A percentile compares a stretch with the other conserved stretches of the same genome.
Evolutionary conservation across 1,140 invertebrate species (phyloP).

Genomic region (Heliconius melpomene): DNA sequence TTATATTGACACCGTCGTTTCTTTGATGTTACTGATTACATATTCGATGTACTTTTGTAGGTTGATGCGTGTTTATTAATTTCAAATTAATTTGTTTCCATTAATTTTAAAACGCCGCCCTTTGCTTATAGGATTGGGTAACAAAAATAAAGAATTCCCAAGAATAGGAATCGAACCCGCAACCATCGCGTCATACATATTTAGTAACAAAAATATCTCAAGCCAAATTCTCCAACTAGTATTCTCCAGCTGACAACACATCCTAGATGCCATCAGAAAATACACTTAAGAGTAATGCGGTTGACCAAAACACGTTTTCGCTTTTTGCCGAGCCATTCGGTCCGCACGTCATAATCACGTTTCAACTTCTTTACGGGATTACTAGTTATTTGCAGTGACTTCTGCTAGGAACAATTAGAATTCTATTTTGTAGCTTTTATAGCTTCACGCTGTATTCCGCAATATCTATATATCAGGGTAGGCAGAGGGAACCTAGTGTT

Average conservation of each 20-base stretch:
- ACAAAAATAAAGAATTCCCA: too few species aligned
- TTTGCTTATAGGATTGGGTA: neutral
- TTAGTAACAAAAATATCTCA: neutral
- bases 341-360: conserved; percentile 26
- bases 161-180: too few species aligned
- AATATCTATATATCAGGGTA: neutral
- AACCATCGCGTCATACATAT: neutral
- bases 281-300: conserved; percentile 33
- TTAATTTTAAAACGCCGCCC: too few species aligned
- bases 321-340: conserved; percentile 34
- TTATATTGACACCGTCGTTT: too few species aligned
- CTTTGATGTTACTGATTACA: too few species aligned
- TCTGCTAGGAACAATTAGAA: neutral
- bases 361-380: conserved; percentile 12
- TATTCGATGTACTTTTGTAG: too few species aligned
- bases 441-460: neutral
- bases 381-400: conserved; percentile 1
- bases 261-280: conserved; percentile 16
- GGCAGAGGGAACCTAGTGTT: neutral
- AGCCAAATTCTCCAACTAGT: neutral
- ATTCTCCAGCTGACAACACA: neutral
- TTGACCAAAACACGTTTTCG: conserved; percentile 36
- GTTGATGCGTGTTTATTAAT: too few species aligned
- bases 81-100: too few species aligned
- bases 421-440: neutral